Evolutionary conservation across 2,113 vertebrate species (phyloP), one percentile per base, ranked within the genome.

Genomic region (Paramormyrops kingsleyae): DNA sequence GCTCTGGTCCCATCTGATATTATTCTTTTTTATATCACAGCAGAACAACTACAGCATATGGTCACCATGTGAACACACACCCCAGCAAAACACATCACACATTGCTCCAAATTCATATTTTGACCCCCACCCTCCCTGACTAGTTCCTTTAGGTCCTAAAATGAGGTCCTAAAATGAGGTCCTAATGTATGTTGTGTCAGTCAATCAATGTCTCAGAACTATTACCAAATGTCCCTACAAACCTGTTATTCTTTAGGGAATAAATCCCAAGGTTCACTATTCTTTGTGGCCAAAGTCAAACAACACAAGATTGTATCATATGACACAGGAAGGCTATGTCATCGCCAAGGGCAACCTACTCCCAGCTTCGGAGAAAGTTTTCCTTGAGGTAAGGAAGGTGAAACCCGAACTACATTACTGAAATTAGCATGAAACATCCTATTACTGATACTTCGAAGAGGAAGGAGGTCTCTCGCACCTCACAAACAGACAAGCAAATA

Each of bases 221-320:
- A 19, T 56, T 56, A 62, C 56, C 21, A 62, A 62, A 62, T n/a
- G 24, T 62, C 2, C 56, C 24, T 24, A n/a, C 2, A 62, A 62
- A 9, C 53, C 21, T 53, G 1, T 53, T 21, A 53, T 53, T 53
- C 53, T 86, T 31, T 90, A 96, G 95, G 95, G 95, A 77, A 91
- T 95, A 88, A 97, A 97, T 93, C 96, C 95, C 31, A 94, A 91
- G 90, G 93, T 97, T 46, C 56, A 90, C 86, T 96, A 94, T 90
- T 94, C 90, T 42, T 91, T 96, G 83, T 91, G 85, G 56, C 91
- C 90, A 1, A 88, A 91, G 31, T 93, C 94, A 86, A 96, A 95
- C 91, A 92, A 94, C 90, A 94, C 95, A 39, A 91, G 93, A 89
- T 90, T 95, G 88, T 96, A 95, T 91, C 94, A 94, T 27, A 87